phyloP scores from a whole-genome alignment of 2,113 vertebrate species.

The Gambusia holbrooki region DNA sequence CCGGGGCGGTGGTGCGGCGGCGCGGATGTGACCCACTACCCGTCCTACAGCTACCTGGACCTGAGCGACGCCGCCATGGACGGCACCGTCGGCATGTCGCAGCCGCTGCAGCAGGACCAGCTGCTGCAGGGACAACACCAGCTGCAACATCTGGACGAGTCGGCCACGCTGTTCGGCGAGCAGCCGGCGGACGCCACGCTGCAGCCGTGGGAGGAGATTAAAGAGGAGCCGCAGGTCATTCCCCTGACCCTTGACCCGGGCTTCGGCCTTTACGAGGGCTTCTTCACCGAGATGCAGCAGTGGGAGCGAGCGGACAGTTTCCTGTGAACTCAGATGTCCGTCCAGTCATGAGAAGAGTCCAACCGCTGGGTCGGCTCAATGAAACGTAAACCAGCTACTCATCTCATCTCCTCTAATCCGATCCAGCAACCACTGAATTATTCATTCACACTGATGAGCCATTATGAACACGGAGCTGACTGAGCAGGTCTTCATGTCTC shows the following conservation, averaged over 20 bases:
- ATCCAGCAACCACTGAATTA: slow-evolving; percentile 21
- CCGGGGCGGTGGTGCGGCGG: slow-evolving; percentile 71
- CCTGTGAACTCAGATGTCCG: slow-evolving; percentile 69
- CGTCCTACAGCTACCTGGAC: slow-evolving; percentile 76
- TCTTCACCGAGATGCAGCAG: slow-evolving; percentile 82
- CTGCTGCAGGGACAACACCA: slow-evolving; percentile 55
- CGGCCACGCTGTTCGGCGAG: slow-evolving; percentile 73
- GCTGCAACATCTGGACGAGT: slow-evolving; percentile 74
- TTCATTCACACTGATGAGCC: background rate
- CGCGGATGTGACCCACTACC: slow-evolving; percentile 63
- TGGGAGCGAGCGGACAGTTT: slow-evolving; percentile 81
- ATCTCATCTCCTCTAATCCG: background rate
- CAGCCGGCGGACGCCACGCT: slow-evolving; percentile 64
- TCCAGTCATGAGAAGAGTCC: background rate
- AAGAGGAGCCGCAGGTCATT: slow-evolving; percentile 75
- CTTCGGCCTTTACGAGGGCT: slow-evolving; percentile 80
- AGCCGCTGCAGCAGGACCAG: slow-evolving; percentile 24
- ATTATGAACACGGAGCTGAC: background rate
- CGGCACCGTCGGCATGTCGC: slow-evolving; percentile 45
- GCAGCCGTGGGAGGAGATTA: slow-evolving; percentile 83
- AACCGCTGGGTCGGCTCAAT: slow-evolving; percentile 14
- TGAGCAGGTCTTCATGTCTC: background rate
- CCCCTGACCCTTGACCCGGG: slow-evolving; percentile 79
- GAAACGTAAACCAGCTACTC: slow-evolving; percentile 13
- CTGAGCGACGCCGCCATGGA: slow-evolving; percentile 44